phyloP scores from a whole-genome alignment of 2,888 invertebrate genomes.

The Allolobophora icterica region DNA sequence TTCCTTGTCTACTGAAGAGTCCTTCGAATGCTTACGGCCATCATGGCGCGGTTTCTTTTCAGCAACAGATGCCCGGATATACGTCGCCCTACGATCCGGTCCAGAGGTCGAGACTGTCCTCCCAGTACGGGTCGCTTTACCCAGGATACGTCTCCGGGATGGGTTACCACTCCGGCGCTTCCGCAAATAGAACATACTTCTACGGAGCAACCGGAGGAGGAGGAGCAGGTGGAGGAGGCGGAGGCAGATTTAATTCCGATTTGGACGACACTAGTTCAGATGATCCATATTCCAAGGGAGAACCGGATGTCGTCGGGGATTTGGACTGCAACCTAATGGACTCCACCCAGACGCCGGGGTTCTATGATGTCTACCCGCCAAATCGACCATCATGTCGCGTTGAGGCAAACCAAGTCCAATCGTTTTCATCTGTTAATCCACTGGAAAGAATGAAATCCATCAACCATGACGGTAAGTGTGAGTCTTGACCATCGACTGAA shows the following conservation, averaged over 20 bases:
- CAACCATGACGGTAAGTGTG: not conserved
- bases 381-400: not conserved
- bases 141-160: conserved; percentile 12
- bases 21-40: conserved; percentile 5
- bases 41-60: not conserved
- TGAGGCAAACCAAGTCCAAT: not conserved
- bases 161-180: not conserved
- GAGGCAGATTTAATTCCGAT: conserved; percentile 3
- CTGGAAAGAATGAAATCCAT: conserved; percentile 1
- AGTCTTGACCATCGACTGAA: not conserved
- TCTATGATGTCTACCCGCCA: conserved; percentile 14
- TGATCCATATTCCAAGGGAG: conserved; percentile 19
- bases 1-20: conserved; percentile 1
- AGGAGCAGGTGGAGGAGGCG: not conserved
- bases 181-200: not conserved
- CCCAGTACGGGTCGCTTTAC: not conserved
- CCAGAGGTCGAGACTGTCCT: not conserved
- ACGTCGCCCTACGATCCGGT: not conserved
- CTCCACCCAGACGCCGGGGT: not conserved
- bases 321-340: conserved; percentile 2
- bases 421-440: not conserved
- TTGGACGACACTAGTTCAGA: conserved; percentile 18
- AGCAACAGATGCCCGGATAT: conserved; percentile 7
- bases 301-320: conserved; percentile 12
- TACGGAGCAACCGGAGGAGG: conserved; percentile 1